phyloP scores from a whole-genome alignment of 2,888 invertebrate species.

The Mythimna loreyi region DNA sequence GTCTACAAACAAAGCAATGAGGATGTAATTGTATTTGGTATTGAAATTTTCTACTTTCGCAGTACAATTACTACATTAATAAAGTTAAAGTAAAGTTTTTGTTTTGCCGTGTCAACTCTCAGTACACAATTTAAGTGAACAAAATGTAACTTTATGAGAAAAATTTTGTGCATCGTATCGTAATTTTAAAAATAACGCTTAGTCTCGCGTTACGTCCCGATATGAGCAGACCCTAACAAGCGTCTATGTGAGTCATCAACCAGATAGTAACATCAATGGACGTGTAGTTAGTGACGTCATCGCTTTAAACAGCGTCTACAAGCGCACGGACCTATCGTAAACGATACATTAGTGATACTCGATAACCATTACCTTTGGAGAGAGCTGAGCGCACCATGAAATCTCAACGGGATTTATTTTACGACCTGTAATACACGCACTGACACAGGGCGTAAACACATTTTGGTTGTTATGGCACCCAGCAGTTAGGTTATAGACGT shows the following conservation, averaged over 20 bases:
- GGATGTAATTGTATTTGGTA: too few relatives aligned
- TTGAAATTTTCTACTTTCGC: too few relatives aligned
- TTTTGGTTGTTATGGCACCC: too few relatives aligned
- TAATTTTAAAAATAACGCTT: background rate
- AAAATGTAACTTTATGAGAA: background rate
- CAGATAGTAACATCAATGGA: conserved; percentile 34
- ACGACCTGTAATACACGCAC: too few relatives aligned
- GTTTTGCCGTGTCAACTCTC: too few relatives aligned
- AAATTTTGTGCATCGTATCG: background rate
- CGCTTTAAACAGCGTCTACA: background rate
- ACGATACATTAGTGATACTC: background rate
- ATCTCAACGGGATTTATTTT: too few relatives aligned
- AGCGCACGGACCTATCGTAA: background rate
- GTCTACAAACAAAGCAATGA: too few relatives aligned
- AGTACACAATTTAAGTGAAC: too few relatives aligned
- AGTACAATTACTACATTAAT: too few relatives aligned
- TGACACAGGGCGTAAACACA: too few relatives aligned
- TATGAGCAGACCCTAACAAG: background rate
- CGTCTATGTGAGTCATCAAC: conserved; percentile 30
- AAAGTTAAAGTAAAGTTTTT: too few relatives aligned
- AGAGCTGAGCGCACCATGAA: background rate
- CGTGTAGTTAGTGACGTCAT: conserved; percentile 34
- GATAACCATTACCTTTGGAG: background rate
- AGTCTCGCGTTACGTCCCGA: background rate
- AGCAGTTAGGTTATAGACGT: too few relatives aligned